These are phyloP conservation scores for Laspeyria flexula DNA, from an alignment of 2,888 invertebrate species.

Conservation along the genomic window DNA sequence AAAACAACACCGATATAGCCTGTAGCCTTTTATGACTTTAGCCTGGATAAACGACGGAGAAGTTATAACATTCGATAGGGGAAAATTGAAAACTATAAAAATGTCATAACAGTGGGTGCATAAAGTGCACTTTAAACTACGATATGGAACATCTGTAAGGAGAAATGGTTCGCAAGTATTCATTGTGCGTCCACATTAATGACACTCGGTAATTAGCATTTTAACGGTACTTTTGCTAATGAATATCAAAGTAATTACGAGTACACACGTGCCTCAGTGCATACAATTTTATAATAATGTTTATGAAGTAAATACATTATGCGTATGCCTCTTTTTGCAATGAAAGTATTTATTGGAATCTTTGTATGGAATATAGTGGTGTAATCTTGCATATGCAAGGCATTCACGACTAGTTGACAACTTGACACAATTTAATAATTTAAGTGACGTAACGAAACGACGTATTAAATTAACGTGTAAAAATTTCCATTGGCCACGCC, in stretches of 20 bases:
- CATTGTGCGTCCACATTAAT: not conserved
- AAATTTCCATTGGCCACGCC: too few relatives aligned
- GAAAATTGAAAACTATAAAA: constrained; percentile 10
- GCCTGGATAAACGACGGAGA: not conserved
- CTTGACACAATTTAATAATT: too few relatives aligned
- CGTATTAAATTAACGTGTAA: too few relatives aligned
- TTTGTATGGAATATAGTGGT: too few relatives aligned
- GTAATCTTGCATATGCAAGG: too few relatives aligned
- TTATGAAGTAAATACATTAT: not conserved
- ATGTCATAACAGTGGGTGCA: not conserved
- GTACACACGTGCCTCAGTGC: not conserved
- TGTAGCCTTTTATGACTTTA: not conserved
- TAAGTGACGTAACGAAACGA: too few relatives aligned
- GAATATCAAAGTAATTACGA: not conserved
- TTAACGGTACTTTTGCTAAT: not conserved
- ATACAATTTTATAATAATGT: not conserved
- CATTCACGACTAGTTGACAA: too few relatives aligned
- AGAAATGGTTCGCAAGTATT: not conserved
- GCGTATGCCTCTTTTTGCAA: too few relatives aligned
- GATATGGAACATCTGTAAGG: not conserved
- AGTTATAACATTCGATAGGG: constrained; percentile 1
- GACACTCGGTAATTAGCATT: not conserved
- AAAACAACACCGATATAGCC: too few relatives aligned
- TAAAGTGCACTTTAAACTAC: not conserved
- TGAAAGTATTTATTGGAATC: too few relatives aligned